phyloP scores from a whole-genome alignment of 2,797 vertebrate species.

The Octomys mimax region DNA sequence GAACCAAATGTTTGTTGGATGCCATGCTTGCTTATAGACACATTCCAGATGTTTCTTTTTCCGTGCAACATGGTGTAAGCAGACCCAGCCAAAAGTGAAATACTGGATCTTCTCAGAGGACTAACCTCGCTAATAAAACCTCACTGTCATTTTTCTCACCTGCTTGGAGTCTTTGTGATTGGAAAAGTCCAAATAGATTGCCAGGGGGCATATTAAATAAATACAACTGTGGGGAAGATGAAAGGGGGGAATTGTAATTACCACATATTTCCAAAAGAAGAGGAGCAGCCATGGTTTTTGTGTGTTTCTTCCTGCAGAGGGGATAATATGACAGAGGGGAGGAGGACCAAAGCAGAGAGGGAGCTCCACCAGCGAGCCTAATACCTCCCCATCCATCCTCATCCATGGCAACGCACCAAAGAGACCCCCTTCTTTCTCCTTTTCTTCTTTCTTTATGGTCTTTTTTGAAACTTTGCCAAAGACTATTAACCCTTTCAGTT shows the following conservation, averaged over 20 bases:
- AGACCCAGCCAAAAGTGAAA: neutral
- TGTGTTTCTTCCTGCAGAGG: neutral
- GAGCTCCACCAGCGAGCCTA: neutral
- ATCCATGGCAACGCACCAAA: neutral
- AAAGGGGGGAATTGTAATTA: conserved; percentile 13
- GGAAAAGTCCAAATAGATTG: neutral
- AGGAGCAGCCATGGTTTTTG: neutral
- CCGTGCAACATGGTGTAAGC: neutral
- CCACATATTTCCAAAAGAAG: conserved; percentile 23
- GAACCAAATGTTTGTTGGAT: conserved; percentile 61
- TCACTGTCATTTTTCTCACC: neutral
- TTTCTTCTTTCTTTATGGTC: neutral
- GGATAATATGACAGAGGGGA: neutral
- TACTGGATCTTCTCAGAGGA: neutral
- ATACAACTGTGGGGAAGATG: neutral
- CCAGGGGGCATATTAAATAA: neutral
- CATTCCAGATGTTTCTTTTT: conserved; percentile 59
- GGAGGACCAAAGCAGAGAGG: neutral
- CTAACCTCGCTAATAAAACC: neutral
- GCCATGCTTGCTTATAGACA: neutral
- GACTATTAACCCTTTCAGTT: neutral
- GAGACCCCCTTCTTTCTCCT: neutral
- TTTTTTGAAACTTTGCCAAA: conserved; percentile 13
- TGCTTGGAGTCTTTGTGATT: neutral
- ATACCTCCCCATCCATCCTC: neutral